Conservation (phyloP, 1,140 invertebrate genomes). For the Theocolax elegans region DNA sequence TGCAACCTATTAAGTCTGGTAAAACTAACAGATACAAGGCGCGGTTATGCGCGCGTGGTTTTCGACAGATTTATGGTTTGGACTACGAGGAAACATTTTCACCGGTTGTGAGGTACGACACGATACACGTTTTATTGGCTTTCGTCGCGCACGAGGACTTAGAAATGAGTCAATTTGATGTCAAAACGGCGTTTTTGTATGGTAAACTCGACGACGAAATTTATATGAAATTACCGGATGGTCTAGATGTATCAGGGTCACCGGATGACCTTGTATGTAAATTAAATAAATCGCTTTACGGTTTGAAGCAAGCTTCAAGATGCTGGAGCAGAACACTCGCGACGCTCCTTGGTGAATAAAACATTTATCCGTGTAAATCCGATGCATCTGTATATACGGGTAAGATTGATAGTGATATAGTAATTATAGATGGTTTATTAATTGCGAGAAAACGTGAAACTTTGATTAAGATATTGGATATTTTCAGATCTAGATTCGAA, state of each 20-base stretch:
- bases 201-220: not conserved
- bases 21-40: not conserved
- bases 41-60: conserved; percentile 10
- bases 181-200: not conserved
- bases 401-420: not conserved
- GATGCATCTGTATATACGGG: too few species aligned
- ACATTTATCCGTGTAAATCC: too few species aligned
- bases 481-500: not conserved
- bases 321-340: too few species aligned
- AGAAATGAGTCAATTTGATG: conserved; percentile 14
- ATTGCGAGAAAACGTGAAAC: not conserved
- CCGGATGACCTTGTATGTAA: too few species aligned
- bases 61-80: not conserved
- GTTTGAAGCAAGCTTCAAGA: too few species aligned
- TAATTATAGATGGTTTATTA: not conserved
- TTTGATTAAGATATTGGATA: not conserved
- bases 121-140: not conserved
- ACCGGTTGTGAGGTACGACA: conserved; percentile 27
- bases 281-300: too few species aligned
- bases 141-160: not conserved
- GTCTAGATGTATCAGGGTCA: not conserved
- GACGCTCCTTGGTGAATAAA: too few species aligned
- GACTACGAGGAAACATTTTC: too few species aligned
- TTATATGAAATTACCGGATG: not conserved
- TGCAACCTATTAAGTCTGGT: not conserved